Percentiles rank a stretch among this genome's conserved stretches.
Evolutionary conservation across 2,113 vertebrate species (phyloP).

Genomic region (Myrmecobius fasciatus): DNA sequence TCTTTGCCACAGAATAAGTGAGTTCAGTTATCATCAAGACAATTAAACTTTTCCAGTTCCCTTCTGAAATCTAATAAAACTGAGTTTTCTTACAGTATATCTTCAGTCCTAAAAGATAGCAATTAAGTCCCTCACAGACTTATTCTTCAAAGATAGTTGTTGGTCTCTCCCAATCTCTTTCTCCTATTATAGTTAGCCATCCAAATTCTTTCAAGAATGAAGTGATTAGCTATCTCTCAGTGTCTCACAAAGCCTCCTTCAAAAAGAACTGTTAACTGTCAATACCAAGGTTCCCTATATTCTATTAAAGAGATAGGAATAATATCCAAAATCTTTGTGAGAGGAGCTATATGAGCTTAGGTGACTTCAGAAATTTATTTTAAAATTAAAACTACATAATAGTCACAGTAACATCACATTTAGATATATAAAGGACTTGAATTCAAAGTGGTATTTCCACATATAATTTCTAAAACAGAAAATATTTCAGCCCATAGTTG

Average conservation of each 20-base stretch:
- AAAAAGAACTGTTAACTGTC: no score
- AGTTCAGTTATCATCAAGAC: not conserved
- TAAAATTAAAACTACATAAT: no score
- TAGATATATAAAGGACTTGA: slow-evolving; percentile 25
- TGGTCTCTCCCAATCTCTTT: not conserved
- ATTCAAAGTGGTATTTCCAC: slow-evolving; percentile 48
- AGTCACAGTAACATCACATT: slow-evolving; percentile 7
- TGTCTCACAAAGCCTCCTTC: no score
- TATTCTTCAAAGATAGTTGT: not conserved
- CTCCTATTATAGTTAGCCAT: not conserved
- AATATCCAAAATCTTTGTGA: no score
- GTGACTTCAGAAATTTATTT: no score
- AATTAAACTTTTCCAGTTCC: not conserved
- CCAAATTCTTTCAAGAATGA: not conserved
- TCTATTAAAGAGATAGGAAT: no score
- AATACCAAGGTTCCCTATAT: no score
- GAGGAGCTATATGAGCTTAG: no score
- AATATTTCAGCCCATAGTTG: slow-evolving; percentile 52
- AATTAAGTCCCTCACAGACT: not conserved
- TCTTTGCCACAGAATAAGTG: not conserved
- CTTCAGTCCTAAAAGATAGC: no score
- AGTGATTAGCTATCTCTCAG: no score
- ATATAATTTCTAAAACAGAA: slow-evolving; percentile 11
- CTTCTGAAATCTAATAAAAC: not conserved
- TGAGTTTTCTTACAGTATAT: not conserved